Percentiles rank a stretch among this genome's conserved stretches.
Evolutionary conservation across 2,113 vertebrate genomes (phyloP).

Genomic region (Aegithalos caudatus): DNA sequence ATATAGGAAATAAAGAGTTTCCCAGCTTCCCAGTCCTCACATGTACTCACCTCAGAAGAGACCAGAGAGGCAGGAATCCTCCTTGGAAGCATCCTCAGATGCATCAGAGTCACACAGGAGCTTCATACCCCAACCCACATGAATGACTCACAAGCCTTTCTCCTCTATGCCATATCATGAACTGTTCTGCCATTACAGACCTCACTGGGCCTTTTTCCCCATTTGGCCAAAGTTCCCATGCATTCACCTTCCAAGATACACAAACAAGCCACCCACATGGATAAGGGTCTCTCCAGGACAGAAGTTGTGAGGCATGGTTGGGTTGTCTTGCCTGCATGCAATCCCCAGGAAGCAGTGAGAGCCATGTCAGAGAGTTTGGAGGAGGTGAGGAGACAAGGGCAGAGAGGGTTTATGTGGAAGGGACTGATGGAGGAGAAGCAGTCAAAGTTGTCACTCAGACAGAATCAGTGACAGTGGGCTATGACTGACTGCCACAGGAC

Average conservation of each 20-base stretch:
- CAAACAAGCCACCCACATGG: background rate
- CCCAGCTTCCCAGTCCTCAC: background rate
- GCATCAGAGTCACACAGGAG: background rate
- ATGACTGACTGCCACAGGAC: background rate
- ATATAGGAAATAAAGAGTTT: background rate
- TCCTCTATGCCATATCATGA: background rate
- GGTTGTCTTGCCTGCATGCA: fast-evolving
- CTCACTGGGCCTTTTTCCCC: background rate
- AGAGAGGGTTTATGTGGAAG: background rate
- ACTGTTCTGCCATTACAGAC: background rate
- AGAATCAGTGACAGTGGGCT: background rate
- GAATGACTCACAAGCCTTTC: background rate
- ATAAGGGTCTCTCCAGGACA: background rate
- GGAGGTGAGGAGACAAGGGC: background rate
- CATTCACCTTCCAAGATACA: background rate
- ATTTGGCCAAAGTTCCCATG: background rate
- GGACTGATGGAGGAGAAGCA: background rate
- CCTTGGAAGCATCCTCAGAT: background rate
- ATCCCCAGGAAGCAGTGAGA: background rate
- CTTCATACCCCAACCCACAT: background rate
- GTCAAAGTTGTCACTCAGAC: background rate
- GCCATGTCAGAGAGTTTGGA: background rate
- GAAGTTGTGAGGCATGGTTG: background rate
- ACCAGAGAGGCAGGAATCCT: background rate
- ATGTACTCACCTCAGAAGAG: background rate